Percentiles rank a stretch among this genome's conserved stretches.
These are phyloP conservation scores for Hylia prasina DNA, from an alignment of 2,113 vertebrate genomes.

Conservation along the genomic window DNA sequence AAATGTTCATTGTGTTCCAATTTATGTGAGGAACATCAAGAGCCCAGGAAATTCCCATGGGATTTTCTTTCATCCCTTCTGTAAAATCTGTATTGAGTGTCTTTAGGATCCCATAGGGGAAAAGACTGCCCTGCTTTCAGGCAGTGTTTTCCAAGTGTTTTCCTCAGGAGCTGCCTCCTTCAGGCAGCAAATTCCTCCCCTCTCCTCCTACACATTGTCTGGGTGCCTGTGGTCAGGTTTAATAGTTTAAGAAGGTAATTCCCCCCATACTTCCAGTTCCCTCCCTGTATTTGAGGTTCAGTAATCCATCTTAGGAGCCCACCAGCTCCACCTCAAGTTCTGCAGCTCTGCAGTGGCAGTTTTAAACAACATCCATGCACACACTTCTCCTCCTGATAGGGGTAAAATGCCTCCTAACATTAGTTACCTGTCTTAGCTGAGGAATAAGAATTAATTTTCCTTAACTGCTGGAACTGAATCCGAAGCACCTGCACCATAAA, in stretches of 20 bases:
- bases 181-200: not conserved
- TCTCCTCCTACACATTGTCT: not conserved
- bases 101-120: not conserved
- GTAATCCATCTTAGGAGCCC: fast-evolving
- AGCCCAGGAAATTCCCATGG: not conserved
- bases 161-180: not conserved
- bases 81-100: not conserved
- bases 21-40: not conserved
- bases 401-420: not conserved
- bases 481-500: not conserved
- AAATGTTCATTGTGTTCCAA: not conserved
- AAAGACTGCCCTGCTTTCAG: not conserved
- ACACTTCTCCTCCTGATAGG: not conserved
- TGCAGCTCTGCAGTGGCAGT: not conserved
- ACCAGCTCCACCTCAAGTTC: not conserved
- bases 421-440: not conserved
- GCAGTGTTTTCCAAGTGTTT: not conserved
- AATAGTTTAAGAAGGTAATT: not conserved
- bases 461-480: not conserved
- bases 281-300: not conserved
- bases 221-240: not conserved
- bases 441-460: not conserved
- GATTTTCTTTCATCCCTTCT: not conserved
- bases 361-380: not conserved
- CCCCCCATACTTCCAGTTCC: not conserved